Base-by-base conservation (phyloP, 1,140 invertebrate genomes). In the Zaprionus camerounensis region DNA sequence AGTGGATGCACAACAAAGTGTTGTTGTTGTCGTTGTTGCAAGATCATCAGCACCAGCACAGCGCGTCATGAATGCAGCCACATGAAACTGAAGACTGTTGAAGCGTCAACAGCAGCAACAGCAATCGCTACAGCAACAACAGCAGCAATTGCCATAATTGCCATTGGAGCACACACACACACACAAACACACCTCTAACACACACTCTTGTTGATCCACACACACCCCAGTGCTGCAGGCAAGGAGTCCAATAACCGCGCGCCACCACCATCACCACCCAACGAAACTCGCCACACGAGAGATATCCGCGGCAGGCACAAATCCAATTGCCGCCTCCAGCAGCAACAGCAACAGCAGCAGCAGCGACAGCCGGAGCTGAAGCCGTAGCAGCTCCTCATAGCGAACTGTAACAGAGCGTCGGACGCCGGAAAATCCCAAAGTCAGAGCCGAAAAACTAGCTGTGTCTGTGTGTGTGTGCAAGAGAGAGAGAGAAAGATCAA, bases 281-380 rank as follows among this genome's bases (percentile, higher is more conserved):
- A 67, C 66, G 57, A 91, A 90, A 90, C 81, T 70, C 55, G 91
- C 83, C 75, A 79, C 78, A 86, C 91, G 91, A 92, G 91, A 92
- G 91, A 83, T 82, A 91, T 88, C 87, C 79, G 91, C 64, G 87
- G 81, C 91, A 92, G 91, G 86, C 87, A 92, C 91, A 82, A 59
- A 62, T 62, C 71, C 71, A 68, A 73, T 71, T 71, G 61, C 59
- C 69, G 69, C 51, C 38, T 17, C 34, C 53, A 55, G 53, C 26
- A n/a, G 22, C 26, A 55, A 13, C 65, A 17, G 17, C 17, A n/a
- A n/a, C n/a, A 17, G 20, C 20, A 51, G n/a, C 63, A 49, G 46
- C 61, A 76, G 59, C 49, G n/a, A 34, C 56, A 49, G 22, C 51
- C 17, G 11, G 41, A 49, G 56, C 62, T 6, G 31, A 28, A 61